Evolutionary conservation across 2,113 vertebrate species (phyloP), one percentile per base, ranked within the genome.

Genomic region (Ceyx margarethae): DNA sequence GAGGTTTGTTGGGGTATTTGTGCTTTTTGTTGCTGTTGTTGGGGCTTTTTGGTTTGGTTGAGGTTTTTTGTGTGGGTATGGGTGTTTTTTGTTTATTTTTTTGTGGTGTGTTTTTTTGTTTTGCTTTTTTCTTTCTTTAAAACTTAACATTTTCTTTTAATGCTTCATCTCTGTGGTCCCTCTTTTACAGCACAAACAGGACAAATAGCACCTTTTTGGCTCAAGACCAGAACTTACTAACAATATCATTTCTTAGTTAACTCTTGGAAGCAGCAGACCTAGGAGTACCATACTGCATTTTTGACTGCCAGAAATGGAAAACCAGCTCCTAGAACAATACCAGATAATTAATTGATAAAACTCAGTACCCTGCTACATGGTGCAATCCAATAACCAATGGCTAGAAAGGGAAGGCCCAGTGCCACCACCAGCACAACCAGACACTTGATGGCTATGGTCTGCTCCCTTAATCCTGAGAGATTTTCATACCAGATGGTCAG

Each of bases 401-500:
- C 98, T 43, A 99, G 98, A 82, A 99, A 97, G 1, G 98, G 98
- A 35, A 99, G 98, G 46, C 98, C 98, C 94, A 99, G 42, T 37
- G 98, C 98, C 91, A 99, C 98, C 10, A 98, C 97, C 96, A 99
- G 95, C 90, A 99, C 98, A 50, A 99, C 98, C 90, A 99, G 97
- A 97, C 98, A 99, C 97, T 99, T 99, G 95, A 98, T 97, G 20
- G 98, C 98, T 43, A 98, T 97, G 77, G 97, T 93, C 97, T 98
- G 98, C 94, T 99, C 98, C 94, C 98, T 96, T 67, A 99, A 95
- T 96, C 98, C 98, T 15, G 98, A 98, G 92, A 99, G 98, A 61
- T 98, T 98, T 97, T 99, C 98, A 60, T 99, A 99, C 98, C 98
- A 99, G 97, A 99, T 98, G 9, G 98, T 98, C 97, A 99, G 92